Evolutionary conservation across 1,140 invertebrate species (phyloP), one percentile per base, ranked within the genome.

Genomic region (Popillia japonica): DNA sequence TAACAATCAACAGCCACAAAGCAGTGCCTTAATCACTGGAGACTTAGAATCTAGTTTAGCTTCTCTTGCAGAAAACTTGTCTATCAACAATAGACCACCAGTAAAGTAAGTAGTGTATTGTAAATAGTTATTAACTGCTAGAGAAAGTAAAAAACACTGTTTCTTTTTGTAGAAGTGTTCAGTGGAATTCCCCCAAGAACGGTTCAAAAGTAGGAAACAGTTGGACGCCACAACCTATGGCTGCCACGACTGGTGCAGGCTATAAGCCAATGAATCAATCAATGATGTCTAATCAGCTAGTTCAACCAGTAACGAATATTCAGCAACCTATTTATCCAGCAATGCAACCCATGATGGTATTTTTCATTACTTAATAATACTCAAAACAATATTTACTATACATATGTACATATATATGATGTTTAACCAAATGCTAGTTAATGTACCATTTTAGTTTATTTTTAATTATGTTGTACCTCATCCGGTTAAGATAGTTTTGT

Each of bases 41-140:
- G 96, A 98, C 88, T 89, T 98, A 83, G 96, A 98, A 87, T 95
- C 95, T 77, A 97, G 95, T 83, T 90, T 98, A 64, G 96, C 96
- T 73, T 94, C 93, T 77, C 88, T 98, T 79, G 96, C 96, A 78
- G 94, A 96, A 87, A 98, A 98, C 89, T 91, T 98, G 77, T 93
- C 94, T 84, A 97, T 98, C 80, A 96, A 96, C 86, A 96, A 91
- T 81, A 90, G 90, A n/a, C 89, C 92, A 78, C 89, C 90, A 83
- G 90, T 91, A 80, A 93, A 94, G 93, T 94, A 89, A 90, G 92
- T 90, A 83, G 77, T n/a, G n/a, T n/a, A n/a, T 34, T 34, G 4
- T 44, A 41, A 20, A n/a, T n/a, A 55, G 14, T n/a, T 55, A 34
- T 34, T 4, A 34, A 34, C 2, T 34, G 1, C 1, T 34, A 1